Conservation (phyloP, 1,140 invertebrate species). For the Drosophila kepulauana region DNA sequence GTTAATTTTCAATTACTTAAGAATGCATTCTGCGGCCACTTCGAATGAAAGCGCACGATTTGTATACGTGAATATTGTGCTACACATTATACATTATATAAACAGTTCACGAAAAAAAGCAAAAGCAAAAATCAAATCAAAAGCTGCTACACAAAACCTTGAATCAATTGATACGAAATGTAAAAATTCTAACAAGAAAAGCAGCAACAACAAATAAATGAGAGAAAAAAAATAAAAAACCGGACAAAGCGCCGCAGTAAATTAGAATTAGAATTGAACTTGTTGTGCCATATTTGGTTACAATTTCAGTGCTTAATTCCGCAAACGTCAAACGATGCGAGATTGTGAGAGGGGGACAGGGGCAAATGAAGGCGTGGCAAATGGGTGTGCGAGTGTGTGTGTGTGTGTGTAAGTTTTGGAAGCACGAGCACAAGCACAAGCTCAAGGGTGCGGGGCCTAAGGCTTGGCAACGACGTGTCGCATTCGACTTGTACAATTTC, state of each 20-base stretch:
- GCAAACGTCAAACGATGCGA: slow-evolving; percentile 62
- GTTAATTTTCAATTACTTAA: slow-evolving; percentile 78
- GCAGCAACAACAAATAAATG: slow-evolving; percentile 10
- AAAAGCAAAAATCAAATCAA: slow-evolving; percentile 63
- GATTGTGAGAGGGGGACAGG: neutral
- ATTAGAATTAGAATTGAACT: slow-evolving; percentile 82
- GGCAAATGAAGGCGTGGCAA: slow-evolving; percentile 28
- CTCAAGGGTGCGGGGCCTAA: slow-evolving; percentile 27
- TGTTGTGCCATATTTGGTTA: slow-evolving; percentile 83
- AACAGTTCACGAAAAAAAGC: slow-evolving; percentile 16
- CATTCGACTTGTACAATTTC: slow-evolving; percentile 71
- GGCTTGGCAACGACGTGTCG: slow-evolving; percentile 78
- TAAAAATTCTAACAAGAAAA: slow-evolving; percentile 60
- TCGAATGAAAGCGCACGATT: slow-evolving; percentile 75
- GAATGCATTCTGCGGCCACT: slow-evolving; percentile 77
- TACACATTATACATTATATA: slow-evolving; percentile 39
- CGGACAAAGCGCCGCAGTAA: slow-evolving; percentile 56
- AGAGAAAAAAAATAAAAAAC: slow-evolving; percentile 25
- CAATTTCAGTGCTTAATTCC: slow-evolving; percentile 81
- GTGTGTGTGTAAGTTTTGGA: slow-evolving; percentile 51
- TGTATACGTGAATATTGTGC: slow-evolving; percentile 38
- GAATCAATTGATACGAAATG: slow-evolving; percentile 82
- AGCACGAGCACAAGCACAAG: neutral
- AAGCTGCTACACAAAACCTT: slow-evolving; percentile 74
- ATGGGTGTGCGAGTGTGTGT: neutral